Conservation (phyloP, 2,113 vertebrate species). For the Diphyllodes magnificus region DNA sequence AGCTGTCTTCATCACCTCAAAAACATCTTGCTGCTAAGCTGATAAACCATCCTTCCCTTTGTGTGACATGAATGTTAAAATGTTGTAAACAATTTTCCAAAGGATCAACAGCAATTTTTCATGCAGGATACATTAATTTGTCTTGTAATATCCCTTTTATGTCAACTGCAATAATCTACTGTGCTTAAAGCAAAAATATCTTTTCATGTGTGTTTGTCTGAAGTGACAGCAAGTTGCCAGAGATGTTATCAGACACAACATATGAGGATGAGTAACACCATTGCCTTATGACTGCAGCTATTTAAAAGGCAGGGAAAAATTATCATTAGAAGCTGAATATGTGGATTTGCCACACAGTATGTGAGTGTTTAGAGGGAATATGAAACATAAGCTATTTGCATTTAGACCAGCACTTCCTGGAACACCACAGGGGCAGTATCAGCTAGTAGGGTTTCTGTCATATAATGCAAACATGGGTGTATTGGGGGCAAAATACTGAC, state of each 20-base stretch:
- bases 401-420: neutral
- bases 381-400: neutral
- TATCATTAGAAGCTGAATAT: neutral
- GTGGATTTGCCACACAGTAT: neutral
- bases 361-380: neutral
- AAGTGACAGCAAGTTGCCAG: constrained; percentile 62
- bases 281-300: constrained; percentile 19
- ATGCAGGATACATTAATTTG: constrained; percentile 63
- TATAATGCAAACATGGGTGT: neutral
- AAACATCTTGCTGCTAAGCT: neutral
- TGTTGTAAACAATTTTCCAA: neutral
- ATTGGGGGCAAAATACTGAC: neutral
- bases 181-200: constrained; percentile 50
- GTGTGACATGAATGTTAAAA: constrained; percentile 22
- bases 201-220: constrained; percentile 23
- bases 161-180: constrained; percentile 54
- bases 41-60: neutral
- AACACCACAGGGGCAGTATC: neutral
- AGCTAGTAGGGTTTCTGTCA: neutral
- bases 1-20: neutral
- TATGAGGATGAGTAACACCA: constrained; percentile 42
- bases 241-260: constrained; percentile 9
- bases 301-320: constrained; percentile 30
- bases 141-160: constrained; percentile 56
- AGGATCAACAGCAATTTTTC: constrained; percentile 8